Percentiles rank a stretch among this genome's conserved stretches.
phyloP scores from a whole-genome alignment of 1,140 invertebrate species.

The Anastrepha ludens region DNA sequence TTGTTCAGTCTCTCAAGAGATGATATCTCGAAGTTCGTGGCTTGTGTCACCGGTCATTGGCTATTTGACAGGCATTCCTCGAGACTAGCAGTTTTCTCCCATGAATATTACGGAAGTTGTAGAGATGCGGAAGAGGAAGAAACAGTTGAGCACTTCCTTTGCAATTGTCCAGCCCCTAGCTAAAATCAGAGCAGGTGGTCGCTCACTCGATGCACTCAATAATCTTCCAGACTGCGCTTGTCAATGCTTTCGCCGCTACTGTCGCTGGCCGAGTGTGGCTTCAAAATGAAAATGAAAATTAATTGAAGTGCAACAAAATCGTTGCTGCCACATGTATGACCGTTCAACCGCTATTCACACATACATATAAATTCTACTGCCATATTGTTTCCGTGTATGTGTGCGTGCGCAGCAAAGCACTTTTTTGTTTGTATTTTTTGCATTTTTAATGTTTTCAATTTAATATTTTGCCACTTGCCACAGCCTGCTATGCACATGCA shows the following conservation, averaged over 20 bases:
- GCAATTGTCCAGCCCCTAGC: too few species aligned
- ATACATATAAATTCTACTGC: background rate
- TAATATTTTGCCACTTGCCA: conserved; percentile 40
- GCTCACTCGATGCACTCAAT: too few species aligned
- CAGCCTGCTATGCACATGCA: background rate
- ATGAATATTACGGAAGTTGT: too few species aligned
- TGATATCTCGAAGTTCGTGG: too few species aligned
- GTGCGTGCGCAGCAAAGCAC: background rate
- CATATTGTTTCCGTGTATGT: background rate
- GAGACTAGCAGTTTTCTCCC: too few species aligned
- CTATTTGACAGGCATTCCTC: too few species aligned
- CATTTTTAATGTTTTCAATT: conserved; percentile 47
- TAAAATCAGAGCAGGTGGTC: too few species aligned
- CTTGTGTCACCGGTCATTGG: too few species aligned
- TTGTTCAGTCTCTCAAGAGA: too few species aligned
- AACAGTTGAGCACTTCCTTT: too few species aligned
- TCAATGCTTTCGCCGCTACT: background rate
- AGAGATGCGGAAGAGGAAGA: too few species aligned
- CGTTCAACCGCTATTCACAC: background rate
- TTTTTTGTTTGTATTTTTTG: background rate
- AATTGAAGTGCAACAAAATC: conserved; percentile 29
- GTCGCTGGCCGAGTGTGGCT: background rate
- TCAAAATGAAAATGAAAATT: conserved; percentile 27
- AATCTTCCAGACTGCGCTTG: too few species aligned
- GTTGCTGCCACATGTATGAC: background rate